Conservation (phyloP, 1,140 invertebrate species). For the Chionoecetes opilio region DNA sequence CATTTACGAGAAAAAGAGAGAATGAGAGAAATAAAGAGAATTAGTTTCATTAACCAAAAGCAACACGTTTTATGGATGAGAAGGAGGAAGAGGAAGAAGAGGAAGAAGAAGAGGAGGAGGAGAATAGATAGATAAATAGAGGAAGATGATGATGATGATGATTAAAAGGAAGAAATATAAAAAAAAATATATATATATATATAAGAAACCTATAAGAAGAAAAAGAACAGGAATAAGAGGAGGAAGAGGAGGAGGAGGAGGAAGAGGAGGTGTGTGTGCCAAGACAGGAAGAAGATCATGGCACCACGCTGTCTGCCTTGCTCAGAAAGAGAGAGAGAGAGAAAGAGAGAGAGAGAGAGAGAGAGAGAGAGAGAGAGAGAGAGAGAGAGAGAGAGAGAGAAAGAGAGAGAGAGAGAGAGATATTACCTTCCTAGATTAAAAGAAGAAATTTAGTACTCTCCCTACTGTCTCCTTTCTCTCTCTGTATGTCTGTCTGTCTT, state of each 20-base stretch:
- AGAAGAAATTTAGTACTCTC: not conserved
- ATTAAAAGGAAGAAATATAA: too few species aligned
- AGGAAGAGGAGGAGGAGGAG: not conserved
- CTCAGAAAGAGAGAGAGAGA: not conserved
- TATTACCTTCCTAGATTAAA: not conserved
- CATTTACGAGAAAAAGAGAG: not conserved
- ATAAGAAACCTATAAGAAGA: too few species aligned
- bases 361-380: conserved; percentile 8
- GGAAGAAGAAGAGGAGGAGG: not conserved
- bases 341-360: conserved; percentile 17
- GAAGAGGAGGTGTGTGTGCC: conserved; percentile 1
- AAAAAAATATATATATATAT: too few species aligned
- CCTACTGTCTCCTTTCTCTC: not conserved
- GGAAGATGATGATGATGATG: too few species aligned
- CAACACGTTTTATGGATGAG: not conserved
- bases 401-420: not conserved
- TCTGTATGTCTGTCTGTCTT: not conserved
- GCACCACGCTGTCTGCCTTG: conserved; percentile 13
- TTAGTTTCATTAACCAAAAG: not conserved
- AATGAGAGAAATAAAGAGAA: not conserved
- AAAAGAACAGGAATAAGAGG: too few species aligned
- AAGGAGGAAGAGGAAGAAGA: not conserved
- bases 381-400: conserved; percentile 8
- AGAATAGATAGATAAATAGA: not conserved
- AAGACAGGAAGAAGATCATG: not conserved